Conservation (phyloP, 2,888 invertebrate genomes). For the Lasioglossum lativentre region DNA sequence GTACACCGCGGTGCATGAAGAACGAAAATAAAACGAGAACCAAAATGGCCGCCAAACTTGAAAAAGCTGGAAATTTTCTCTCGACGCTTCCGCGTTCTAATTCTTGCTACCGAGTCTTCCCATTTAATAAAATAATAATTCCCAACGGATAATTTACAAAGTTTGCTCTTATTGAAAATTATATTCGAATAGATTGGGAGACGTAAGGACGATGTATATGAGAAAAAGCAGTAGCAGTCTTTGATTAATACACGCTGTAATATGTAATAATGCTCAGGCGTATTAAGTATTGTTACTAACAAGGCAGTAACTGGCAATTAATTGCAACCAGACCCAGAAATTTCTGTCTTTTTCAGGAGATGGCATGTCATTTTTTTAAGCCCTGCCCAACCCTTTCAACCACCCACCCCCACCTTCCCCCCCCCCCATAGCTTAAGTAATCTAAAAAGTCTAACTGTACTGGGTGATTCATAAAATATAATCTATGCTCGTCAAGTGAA, state of each 20-base stretch:
- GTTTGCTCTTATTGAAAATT: too few relatives aligned
- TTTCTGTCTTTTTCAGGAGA: conserved; percentile 83
- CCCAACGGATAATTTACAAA: neutral
- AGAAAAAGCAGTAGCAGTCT: conserved; percentile 52
- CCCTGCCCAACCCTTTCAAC: conserved; percentile 6
- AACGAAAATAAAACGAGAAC: conserved; percentile 54
- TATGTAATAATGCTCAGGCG: conserved; percentile 66
- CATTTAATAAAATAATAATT: conserved; percentile 3
- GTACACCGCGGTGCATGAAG: neutral
- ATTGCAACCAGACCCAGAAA: conserved; percentile 74
- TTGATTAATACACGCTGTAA: conserved; percentile 70
- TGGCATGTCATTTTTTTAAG: conserved; percentile 78
- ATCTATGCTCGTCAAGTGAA: neutral
- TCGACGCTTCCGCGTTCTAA: conserved; percentile 70
- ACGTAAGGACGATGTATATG: conserved; percentile 32
- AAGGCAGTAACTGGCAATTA: conserved; percentile 62
- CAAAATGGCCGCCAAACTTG: conserved; percentile 79
- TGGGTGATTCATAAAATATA: neutral
- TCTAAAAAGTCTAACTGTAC: neutral
- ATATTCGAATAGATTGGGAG: neutral
- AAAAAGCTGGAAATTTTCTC: conserved; percentile 83
- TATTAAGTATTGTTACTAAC: conserved; percentile 73
- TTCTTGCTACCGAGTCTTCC: conserved; percentile 74
- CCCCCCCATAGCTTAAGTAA: conserved; percentile 42
- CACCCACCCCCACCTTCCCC: neutral